Conservation (phyloP, 2,888 invertebrate genomes). For the Saturnia japonica region DNA sequence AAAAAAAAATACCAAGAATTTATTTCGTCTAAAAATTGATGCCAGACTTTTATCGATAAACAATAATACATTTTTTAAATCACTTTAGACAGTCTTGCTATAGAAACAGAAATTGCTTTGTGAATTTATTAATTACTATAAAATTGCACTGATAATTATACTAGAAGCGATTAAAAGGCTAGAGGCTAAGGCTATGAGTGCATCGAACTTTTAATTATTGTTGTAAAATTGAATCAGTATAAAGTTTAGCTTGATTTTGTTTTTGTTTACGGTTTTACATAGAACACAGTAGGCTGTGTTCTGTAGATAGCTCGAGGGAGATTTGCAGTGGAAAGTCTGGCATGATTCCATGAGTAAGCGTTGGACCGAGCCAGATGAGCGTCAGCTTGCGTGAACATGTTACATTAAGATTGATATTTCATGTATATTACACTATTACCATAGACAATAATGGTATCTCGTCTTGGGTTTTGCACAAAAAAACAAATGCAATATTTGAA, state of each 20-base stretch:
- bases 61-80: background rate
- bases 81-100: background rate
- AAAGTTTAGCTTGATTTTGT: background rate
- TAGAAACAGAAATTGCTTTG: background rate
- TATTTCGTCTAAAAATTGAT: background rate
- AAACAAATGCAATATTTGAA: background rate
- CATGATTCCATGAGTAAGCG: constrained; percentile 64
- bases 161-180: background rate
- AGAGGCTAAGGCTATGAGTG: background rate
- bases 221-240: background rate
- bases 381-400: constrained; percentile 57
- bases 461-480: background rate
- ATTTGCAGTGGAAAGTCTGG: constrained; percentile 52
- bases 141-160: background rate
- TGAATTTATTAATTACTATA: background rate
- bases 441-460: background rate
- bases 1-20: background rate
- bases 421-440: constrained; percentile 5
- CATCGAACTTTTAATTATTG: background rate
- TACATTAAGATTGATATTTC: constrained; percentile 44
- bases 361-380: constrained; percentile 47
- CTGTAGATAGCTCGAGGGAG: constrained; percentile 29
- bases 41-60: background rate
- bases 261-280: background rate
- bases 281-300: constrained; percentile 10